Base-by-base conservation (phyloP, 2,113 vertebrate species). In the Pangasianodon gigas region DNA sequence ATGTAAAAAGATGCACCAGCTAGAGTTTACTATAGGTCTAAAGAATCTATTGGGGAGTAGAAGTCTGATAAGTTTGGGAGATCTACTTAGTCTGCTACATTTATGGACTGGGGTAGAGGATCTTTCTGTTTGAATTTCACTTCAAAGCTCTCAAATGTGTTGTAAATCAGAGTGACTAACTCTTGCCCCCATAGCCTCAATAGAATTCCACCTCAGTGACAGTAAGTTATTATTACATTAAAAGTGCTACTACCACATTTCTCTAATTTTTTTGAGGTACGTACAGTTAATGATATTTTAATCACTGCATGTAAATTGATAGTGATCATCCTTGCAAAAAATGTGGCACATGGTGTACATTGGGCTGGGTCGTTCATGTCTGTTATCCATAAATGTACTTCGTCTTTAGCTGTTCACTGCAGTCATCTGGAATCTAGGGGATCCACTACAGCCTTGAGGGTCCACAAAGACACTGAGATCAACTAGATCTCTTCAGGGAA, bases 391-490 rank as follows among this genome's bases (percentile, higher is more conserved):
- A 54, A 69, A 71, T 71, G 58, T 60, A 44, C 82, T 62, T 62
- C 9, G 62, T 84, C 41, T 84, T 11, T 29, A 84, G 56, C 37
- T 62, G 56, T 62, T 84, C 41, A 62, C 13, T 60, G 37, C 10
- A 84, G 37, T 37, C 37, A 62, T 84, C 18, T 52, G 58, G 44
- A 52, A 29, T 89, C 71, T 85, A 84, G 1, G 26, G 51, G 37
- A 24, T 58, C 56, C 9, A 80, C 71, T 82, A 88, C 13, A 48
- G 62, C n/a, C 26, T 62, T 60, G 32, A 65, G 60, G 48, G 51
- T 79, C 87, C 91, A 94, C 83, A 2, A n/a, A 84, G 85, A 67
- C 75, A 71, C 58, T 89, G 58, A 87, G 71, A 10, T 29, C 6
- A 83, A 82, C 87, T 90, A 84, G 29, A 51, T 52, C 9, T 37